Evolutionary conservation across 2,113 vertebrate species (phyloP).

Genomic region (Perognathus longimembris): DNA sequence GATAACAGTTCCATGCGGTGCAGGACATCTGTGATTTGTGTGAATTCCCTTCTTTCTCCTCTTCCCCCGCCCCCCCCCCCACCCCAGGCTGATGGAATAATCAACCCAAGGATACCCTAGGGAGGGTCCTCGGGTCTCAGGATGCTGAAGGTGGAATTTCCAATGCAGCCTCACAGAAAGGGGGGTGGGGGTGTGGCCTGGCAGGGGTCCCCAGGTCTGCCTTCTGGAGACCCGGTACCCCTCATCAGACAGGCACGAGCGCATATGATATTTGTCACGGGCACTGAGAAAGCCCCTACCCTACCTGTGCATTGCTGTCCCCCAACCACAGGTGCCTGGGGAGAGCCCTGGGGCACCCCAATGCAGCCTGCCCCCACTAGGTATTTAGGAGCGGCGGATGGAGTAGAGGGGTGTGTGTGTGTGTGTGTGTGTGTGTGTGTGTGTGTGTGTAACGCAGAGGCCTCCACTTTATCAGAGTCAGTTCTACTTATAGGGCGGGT

Average conservation of each 20-base stretch:
- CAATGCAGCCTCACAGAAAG: background rate
- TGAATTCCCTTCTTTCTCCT: background rate
- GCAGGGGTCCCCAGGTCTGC: background rate
- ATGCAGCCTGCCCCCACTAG: background rate
- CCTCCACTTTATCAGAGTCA: background rate
- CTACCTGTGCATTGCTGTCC: background rate
- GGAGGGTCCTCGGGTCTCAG: background rate
- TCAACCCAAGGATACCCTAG: too few species aligned
- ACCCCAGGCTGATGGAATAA: too few species aligned
- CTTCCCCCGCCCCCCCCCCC: too few species aligned
- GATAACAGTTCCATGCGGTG: background rate
- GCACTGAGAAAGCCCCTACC: background rate
- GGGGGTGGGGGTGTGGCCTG: too few species aligned
- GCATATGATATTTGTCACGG: background rate
- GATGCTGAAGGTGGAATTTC: background rate
- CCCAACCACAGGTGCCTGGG: background rate
- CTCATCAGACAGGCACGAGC: background rate
- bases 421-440: too few species aligned
- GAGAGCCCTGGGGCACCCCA: too few species aligned
- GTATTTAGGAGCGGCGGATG: background rate
- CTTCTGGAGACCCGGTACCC: background rate
- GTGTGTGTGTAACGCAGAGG: too few species aligned
- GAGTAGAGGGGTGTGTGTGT: background rate
- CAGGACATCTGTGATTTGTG: background rate
- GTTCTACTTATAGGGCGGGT: background rate